phyloP scores from a whole-genome alignment of 2,797 vertebrate species.

The Amblyopsis hoosieri region DNA sequence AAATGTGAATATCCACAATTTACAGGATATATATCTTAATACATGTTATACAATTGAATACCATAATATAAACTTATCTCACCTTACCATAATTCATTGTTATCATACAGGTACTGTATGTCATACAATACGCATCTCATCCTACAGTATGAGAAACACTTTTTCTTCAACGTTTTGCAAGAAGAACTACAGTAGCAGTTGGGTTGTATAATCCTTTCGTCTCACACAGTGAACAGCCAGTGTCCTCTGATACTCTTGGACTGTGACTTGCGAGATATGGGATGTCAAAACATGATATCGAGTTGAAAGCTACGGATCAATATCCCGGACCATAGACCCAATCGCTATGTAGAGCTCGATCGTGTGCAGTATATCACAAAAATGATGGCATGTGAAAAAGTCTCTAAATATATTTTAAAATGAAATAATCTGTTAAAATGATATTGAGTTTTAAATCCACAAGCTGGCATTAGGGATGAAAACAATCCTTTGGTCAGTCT shows the following conservation, averaged over 20 bases:
- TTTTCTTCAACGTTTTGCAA: conserved; percentile 9
- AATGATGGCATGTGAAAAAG: too few species aligned
- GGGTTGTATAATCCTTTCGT: conserved; percentile 40
- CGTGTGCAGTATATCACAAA: conserved; percentile 1
- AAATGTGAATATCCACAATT: too few species aligned
- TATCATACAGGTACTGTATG: not conserved
- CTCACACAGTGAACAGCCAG: conserved; percentile 24
- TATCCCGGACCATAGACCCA: conserved; percentile 17
- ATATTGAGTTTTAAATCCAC: too few species aligned
- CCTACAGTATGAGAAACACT: not conserved
- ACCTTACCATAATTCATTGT: too few species aligned
- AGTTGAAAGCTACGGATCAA: conserved; percentile 38
- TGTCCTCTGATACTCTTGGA: conserved; percentile 26
- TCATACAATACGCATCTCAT: too few species aligned
- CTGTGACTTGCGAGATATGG: conserved; percentile 33
- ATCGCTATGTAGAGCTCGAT: conserved; percentile 26
- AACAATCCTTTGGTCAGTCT: too few species aligned
- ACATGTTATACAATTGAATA: too few species aligned
- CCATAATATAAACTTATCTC: too few species aligned
- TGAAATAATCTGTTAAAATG: too few species aligned
- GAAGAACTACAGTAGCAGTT: not conserved
- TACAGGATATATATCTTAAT: too few species aligned
- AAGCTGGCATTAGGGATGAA: too few species aligned
- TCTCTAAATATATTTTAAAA: too few species aligned
- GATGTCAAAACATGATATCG: conserved; percentile 36